Evolutionary conservation across 2,113 vertebrate genomes (phyloP), one percentile per base, ranked within the genome.

Genomic region (Chaenogobius annularis): DNA sequence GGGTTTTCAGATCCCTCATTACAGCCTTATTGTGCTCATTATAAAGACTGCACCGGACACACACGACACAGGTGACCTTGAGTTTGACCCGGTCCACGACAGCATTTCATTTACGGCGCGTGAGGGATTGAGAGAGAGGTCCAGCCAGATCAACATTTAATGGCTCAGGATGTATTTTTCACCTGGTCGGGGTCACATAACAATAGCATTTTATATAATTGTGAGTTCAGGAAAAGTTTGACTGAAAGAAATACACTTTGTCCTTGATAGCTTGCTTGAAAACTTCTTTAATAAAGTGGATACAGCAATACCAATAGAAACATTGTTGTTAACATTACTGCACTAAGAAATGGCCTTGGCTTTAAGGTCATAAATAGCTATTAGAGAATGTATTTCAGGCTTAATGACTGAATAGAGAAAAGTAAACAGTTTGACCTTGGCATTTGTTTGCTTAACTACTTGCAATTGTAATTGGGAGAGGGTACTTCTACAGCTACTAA

Each of bases 11-110:
- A 77, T 78, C 77, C 71, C 68, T 86, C 80, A 73, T 85, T 78
- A 83, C 66, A 1, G 31, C 55, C 23, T 81, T 79, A 80, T 66
- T 87, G 82, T 76, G 70, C 68, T 82, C 74, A 79, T 85, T 78
- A 82, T 79, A 75, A 80, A 85, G 72, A 69, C 26, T 64, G 70
- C 48, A 70, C 59, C 40, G 6, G 50, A 52, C 54, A 59, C 62
- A 64, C 69, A 31, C 56, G 69, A 74, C 68, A 40, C 37, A 5
- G 37, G 37, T 78, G 77, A 88, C 81, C 80, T 84, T 75, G 70
- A 69, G 44, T 20, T 23, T 74, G 80, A 74, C 77, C 76, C 72
- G 54, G 59, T 72, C 69, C 56, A 64, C 31, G 65, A 50, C 71
- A 35, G 59, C 19, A 3, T 72, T 79, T 69, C 26, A 72, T 81